phyloP scores from a whole-genome alignment of 2,888 invertebrate genomes.

The Micoletzkya japonica region DNA sequence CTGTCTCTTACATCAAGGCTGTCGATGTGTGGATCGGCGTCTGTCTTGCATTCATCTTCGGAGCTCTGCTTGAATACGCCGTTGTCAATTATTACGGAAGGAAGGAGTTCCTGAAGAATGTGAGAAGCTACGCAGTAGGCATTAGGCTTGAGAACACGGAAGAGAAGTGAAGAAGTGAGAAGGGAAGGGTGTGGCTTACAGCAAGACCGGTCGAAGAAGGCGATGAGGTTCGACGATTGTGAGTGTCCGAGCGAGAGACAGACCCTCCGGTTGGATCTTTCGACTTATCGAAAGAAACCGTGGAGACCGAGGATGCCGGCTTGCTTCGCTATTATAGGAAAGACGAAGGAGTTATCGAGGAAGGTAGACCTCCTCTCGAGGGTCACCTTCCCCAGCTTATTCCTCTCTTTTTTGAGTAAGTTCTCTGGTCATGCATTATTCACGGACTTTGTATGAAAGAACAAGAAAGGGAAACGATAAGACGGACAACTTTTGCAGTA shows the following conservation, averaged over 20 bases:
- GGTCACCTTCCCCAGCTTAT: slow-evolving; percentile 52
- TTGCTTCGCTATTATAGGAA: slow-evolving; percentile 27
- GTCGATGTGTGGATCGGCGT: slow-evolving; percentile 68
- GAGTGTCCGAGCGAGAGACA: slow-evolving; percentile 57
- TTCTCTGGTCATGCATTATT: not conserved
- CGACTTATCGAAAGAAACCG: slow-evolving; percentile 40
- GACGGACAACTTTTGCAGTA: slow-evolving; percentile 46
- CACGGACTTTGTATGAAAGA: not conserved
- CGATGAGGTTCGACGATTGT: slow-evolving; percentile 55
- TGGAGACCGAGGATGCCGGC: slow-evolving; percentile 26
- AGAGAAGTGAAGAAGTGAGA: not conserved
- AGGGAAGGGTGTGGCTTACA: slow-evolving; percentile 20
- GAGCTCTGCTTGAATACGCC: slow-evolving; percentile 93
- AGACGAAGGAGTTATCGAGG: slow-evolving; percentile 52
- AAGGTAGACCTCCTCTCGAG: slow-evolving; percentile 58
- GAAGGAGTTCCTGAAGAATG: slow-evolving; percentile 72
- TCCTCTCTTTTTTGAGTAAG: slow-evolving; percentile 47
- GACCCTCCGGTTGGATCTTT: slow-evolving; percentile 50
- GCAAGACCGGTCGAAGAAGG: slow-evolving; percentile 52
- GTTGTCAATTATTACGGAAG: slow-evolving; percentile 79
- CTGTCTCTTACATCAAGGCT: slow-evolving; percentile 65
- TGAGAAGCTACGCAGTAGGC: slow-evolving; percentile 7
- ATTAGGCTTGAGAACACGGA: not conserved
- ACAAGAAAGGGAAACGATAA: not conserved
- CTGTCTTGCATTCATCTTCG: slow-evolving; percentile 92